These are phyloP conservation scores for Lissonota sp. DNA, from an alignment of 2,888 invertebrate genomes.

Conservation along the genomic window DNA sequence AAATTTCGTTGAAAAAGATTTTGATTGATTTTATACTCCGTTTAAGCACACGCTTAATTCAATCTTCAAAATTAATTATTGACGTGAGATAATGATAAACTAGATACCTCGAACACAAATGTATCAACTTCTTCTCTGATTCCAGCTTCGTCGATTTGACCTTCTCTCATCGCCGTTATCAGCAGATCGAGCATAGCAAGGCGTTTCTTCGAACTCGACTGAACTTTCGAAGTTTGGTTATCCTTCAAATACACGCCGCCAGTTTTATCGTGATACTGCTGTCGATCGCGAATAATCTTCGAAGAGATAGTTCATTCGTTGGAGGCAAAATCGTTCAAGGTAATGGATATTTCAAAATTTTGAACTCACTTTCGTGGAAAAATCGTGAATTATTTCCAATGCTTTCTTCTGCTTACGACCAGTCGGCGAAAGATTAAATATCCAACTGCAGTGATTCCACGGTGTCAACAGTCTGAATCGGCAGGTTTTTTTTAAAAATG, in stretches of 20 bases:
- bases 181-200: conserved; percentile 79
- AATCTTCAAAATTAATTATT: too few species aligned
- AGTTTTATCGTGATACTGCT: conserved; percentile 61
- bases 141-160: conserved; percentile 73
- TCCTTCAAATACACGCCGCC: conserved; percentile 35
- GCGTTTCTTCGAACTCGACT: conserved; percentile 58
- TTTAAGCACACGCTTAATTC: too few species aligned
- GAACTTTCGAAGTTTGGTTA: neutral
- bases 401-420: conserved; percentile 49
- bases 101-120: conserved; percentile 75
- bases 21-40: too few species aligned
- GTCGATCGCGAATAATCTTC: conserved; percentile 65
- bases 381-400: conserved; percentile 58
- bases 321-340: neutral
- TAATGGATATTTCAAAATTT: neutral
- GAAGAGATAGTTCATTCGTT: neutral
- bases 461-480: conserved; percentile 55
- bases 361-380: conserved; percentile 57
- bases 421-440: conserved; percentile 46
- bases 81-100: neutral
- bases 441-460: conserved; percentile 43
- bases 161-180: conserved; percentile 71
- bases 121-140: conserved; percentile 81
- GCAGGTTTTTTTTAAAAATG: neutral
- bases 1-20: too few species aligned